These are phyloP conservation scores for Heliornis fulica DNA, from an alignment of 2,113 vertebrate genomes.

Conservation along the genomic window DNA sequence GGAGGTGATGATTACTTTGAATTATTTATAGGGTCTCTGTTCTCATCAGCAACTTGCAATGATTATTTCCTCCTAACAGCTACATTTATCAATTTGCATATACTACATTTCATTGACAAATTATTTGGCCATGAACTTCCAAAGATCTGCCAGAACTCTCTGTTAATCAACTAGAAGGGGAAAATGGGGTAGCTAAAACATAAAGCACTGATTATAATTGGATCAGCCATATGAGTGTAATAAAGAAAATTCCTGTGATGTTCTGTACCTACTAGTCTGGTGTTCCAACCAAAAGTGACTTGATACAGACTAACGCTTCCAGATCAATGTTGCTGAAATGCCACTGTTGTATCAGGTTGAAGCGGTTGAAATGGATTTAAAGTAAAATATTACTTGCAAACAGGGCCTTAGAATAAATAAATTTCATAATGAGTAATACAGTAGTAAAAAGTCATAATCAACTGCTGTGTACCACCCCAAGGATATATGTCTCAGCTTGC, in stretches of 20 bases:
- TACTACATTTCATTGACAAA: constrained; percentile 14
- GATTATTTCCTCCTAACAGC: constrained; percentile 4
- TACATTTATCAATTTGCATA: constrained; percentile 39
- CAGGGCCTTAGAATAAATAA: background rate
- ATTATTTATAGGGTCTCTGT: background rate
- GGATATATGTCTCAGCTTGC: background rate
- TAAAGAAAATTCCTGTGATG: background rate
- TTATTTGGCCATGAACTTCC: constrained; percentile 1
- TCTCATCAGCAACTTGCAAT: background rate
- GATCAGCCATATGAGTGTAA: background rate
- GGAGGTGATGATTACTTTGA: background rate
- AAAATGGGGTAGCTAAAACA: constrained; percentile 25
- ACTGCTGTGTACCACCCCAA: background rate
- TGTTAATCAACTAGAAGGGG: constrained; percentile 8
- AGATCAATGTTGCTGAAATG: background rate
- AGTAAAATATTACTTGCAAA: background rate
- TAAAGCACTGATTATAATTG: constrained; percentile 9
- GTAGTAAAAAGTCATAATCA: background rate
- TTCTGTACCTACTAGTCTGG: background rate
- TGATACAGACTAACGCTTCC: background rate
- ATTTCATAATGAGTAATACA: background rate
- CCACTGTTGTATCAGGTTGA: background rate
- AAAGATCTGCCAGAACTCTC: background rate
- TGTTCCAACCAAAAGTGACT: background rate
- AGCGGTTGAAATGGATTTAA: background rate